Base-by-base conservation (phyloP, 92 coral and sea anemone genomes). In the Umimayanthus chanpuru region DNA sequence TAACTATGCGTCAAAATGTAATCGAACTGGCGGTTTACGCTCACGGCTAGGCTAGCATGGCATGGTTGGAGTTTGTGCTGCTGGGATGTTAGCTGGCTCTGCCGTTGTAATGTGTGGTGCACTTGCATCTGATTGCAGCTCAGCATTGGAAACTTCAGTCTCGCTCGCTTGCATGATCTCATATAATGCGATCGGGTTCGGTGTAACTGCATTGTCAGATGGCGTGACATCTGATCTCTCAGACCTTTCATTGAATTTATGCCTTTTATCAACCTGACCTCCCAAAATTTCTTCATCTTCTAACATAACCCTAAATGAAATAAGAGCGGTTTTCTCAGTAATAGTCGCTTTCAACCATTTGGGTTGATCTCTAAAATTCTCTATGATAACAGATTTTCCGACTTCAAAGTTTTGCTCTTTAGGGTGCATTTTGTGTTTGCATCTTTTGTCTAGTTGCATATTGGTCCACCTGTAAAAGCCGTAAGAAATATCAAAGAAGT, bases 191-290 rank as follows among this genome's bases (percentile, higher is more conserved):
- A n/a, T 79, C 84, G 70, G 11, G 36, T 50, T 18, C 47, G 50
- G 79, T 74, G 79, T 74, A 36, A 74, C 79, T 74, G 79, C 15
- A 74, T 74, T 74, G 79, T 30, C 44, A 30, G 44, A 74, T 74
- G 76, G 76, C 76, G 79, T 74, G 44, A 32, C 32, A 10, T 38
- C 23, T 74, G 3, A 74, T 30, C 79, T 74, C 79, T 74, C 79
- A 74, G 32, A 36, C 47, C 79, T 74, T 20, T 29, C 79, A 74
- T 74, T 56, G 43, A 72, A 75, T 15, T 36, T 74, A 75, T 71
- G 89, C 40, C 76, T 79, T 56, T 86, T 84, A 73, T 86, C 89
- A 61, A 86, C 68, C 72, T 85, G 81, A n/a, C 80, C 67, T 71
- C 81, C 21, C 23, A 41, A 73, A 71, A 73, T 85, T 56, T 74